These are phyloP conservation scores for Ornithoptera alexandrae DNA, from an alignment of 2,888 invertebrate species.

Conservation along the genomic window DNA sequence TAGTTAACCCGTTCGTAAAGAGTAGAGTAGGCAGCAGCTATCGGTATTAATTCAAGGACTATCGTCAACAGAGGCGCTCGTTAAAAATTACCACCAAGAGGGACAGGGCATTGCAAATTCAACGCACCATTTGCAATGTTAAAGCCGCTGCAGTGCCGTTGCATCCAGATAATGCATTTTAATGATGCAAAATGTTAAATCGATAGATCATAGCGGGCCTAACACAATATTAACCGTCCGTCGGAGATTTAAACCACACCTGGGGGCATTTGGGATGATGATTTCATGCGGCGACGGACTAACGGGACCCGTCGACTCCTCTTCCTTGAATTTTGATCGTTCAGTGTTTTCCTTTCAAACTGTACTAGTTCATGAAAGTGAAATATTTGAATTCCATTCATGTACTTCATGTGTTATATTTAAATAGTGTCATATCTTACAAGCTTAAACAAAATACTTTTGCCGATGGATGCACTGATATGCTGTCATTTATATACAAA, in stretches of 20 bases:
- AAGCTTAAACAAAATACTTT: too few relatives aligned
- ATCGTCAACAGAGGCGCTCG: constrained; percentile 62
- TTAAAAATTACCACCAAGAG: constrained; percentile 74
- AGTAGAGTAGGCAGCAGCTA: constrained; percentile 44
- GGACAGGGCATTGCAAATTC: constrained; percentile 67
- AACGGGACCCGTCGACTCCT: constrained; percentile 23
- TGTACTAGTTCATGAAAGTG: not conserved
- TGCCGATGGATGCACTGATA: too few relatives aligned
- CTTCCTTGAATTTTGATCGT: constrained; percentile 5
- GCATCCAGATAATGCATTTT: constrained; percentile 79
- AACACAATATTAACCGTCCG: constrained; percentile 51
- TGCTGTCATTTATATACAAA: too few relatives aligned
- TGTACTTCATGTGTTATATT: too few relatives aligned
- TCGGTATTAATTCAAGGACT: constrained; percentile 70
- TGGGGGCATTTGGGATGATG: constrained; percentile 47
- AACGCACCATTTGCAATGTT: constrained; percentile 74
- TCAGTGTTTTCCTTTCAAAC: not conserved
- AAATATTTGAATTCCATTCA: not conserved
- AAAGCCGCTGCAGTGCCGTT: constrained; percentile 63
- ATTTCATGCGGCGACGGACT: constrained; percentile 31
- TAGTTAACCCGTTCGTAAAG: constrained; percentile 39
- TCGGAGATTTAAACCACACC: constrained; percentile 59
- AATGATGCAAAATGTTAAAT: constrained; percentile 75
- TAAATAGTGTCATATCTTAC: too few relatives aligned
- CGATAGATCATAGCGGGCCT: constrained; percentile 55